A percentile compares a stretch with the other conserved stretches of the same genome.
Evolutionary conservation across 2,888 invertebrate species (phyloP).

Genomic region (Cremastobaeus sp.): DNA sequence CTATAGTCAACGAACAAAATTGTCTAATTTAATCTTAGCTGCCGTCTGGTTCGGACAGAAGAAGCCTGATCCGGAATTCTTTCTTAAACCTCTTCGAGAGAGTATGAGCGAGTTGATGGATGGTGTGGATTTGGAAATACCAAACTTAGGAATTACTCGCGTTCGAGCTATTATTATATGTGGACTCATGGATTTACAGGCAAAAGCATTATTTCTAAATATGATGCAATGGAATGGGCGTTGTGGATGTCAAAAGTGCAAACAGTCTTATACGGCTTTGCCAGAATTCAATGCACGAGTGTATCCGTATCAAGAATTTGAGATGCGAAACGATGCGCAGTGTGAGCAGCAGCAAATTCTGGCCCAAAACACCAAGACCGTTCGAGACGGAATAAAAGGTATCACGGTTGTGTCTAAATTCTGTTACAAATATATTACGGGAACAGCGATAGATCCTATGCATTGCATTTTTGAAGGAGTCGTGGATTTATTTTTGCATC

Average conservation of each 20-base stretch:
- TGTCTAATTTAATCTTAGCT: background rate
- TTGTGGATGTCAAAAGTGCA: background rate
- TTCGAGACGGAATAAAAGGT: background rate
- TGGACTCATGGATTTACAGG: conserved; percentile 3
- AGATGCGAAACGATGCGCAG: background rate
- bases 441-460: background rate
- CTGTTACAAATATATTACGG: background rate
- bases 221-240: background rate
- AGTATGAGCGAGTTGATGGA: background rate
- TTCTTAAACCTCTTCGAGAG: background rate
- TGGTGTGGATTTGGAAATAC: background rate
- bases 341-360: background rate
- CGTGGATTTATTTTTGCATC: background rate
- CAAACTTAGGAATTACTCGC: background rate
- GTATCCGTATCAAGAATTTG: background rate
- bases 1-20: background rate
- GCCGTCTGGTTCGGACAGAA: no score
- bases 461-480: conserved; percentile 6
- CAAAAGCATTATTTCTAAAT: conserved; percentile 1
- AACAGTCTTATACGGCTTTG: background rate
- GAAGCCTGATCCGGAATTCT: background rate
- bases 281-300: background rate
- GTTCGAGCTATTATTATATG: background rate
- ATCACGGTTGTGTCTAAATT: background rate
- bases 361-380: no score